Evolutionary conservation across 2,888 invertebrate genomes (phyloP), one percentile per base, ranked within the genome.

Genomic region (Eristalis intricaria): DNA sequence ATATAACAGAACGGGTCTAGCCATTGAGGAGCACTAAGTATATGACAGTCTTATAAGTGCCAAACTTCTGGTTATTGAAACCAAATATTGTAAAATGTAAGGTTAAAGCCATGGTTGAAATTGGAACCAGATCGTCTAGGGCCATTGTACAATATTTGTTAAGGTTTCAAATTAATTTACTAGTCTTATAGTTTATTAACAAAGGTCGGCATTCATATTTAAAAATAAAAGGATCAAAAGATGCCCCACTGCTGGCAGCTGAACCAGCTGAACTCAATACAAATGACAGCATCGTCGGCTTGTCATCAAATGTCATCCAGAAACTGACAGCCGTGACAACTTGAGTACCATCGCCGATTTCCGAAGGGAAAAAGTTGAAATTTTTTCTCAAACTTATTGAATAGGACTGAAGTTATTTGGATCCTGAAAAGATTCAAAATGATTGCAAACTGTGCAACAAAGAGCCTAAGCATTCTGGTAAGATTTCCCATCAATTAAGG

Each of bases 391-490:
- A 60, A 63, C 50, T 15, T 63, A 22, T 35, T 19, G 22, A 63
- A 29, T 3, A 63, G 65, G 19, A 23, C 66, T n/a, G 35, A 65
- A 58, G 10, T 10, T 29, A 60, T 61, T 63, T 61, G 26, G 29
- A 15, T 61, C 0, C 26, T 63, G 63, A 2, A 65, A 68, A 3
- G 26, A n/a, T 22, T 56, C 43, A 91, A 89, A 89, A 92, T 92
- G 92, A 90, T 92, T 80, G 89, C 91, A 71, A 91, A 90, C 84
- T 91, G 90, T 90, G 90, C 90, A 74, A 90, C 90, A 35, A 92
- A 89, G 82, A 89, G 91, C 64, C 71, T 92, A 64, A 90, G 90
- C 73, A 89, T 90, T 75, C 82, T 91, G 84, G 92, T 92, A 90
- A 91, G 91, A 89, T 50, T 19, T 56, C n/a, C 1, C 10, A 4